Evolutionary conservation across 1,140 invertebrate genomes (phyloP), one percentile per base, ranked within the genome.

Genomic region (Chlorops oryzae): DNA sequence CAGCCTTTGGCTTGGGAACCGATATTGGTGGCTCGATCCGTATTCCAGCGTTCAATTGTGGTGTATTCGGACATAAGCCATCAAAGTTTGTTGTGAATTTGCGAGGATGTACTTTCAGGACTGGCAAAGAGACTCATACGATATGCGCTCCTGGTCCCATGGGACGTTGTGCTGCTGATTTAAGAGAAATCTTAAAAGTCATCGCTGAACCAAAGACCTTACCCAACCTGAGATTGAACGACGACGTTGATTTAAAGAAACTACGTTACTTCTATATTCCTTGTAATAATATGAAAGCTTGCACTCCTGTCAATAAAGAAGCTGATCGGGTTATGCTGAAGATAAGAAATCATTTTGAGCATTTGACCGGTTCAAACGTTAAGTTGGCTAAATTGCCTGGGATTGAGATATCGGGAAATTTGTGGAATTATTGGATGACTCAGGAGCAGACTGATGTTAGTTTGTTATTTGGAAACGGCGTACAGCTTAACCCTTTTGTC

Each of bases 21-120:
- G 96, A 99, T 73, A 94, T 98, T 59, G 95, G 93, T 17, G 96
- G 96, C 1, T 96, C 92, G 6, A 88, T 92, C 38, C 80, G 96
- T 39, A 93, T 98, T 77, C 96, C 96, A 3, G 82, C 91, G 2
- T 94, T 92, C 61, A 96, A 90, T 72, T 96, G 92, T 76, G 96
- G 96, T 32, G 77, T 98, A 40, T 98, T 88, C 75, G 95, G 90
- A 2, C 84, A 94, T 56, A 96, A 96, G 67, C 85, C 92, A 4
- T 88, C 88, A 7, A 77, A 80, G 58, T 85, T 86, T 70, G 65
- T 74, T 13, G 73, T 78, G 3, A 79, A 76, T 42, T 65, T 77
- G 51, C 73, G 74, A 59, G 84, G 83, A 1, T 75, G 82, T 56
- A 82, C 81, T 32, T 78, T 81, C 24, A 74, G 83, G 47, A 74